phyloP scores from a whole-genome alignment of 2,113 vertebrate species.

The Oryzias javanicus region DNA sequence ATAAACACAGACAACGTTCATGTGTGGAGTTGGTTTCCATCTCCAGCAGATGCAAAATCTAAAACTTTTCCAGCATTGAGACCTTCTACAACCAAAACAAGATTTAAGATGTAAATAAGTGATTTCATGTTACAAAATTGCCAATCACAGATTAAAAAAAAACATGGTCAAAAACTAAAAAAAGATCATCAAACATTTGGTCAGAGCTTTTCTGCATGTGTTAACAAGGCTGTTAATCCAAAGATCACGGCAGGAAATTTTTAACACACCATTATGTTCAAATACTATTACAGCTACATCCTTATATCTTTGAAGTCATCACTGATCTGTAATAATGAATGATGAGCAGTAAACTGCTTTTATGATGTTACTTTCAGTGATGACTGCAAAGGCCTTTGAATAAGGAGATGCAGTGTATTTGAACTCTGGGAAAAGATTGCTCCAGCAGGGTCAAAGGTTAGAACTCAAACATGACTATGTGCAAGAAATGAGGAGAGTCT shows the following conservation, averaged over 20 bases:
- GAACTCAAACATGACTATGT: conserved; percentile 42
- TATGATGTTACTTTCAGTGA: conserved; percentile 48
- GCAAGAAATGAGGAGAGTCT: conserved; percentile 56
- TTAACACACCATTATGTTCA: conserved; percentile 54
- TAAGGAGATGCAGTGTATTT: conserved; percentile 50
- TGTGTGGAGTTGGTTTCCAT: conserved; percentile 7
- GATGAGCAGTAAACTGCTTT: conserved; percentile 42
- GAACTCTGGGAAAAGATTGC: conserved; percentile 17
- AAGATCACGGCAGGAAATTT: conserved; percentile 24
- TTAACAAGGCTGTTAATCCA: conserved; percentile 21
- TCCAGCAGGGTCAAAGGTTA: conserved; percentile 40
- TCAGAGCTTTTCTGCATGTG: conserved; percentile 2
- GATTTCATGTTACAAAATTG: neutral
- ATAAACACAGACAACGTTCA: conserved; percentile 1
- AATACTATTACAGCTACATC: conserved; percentile 60
- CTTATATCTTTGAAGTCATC: conserved; percentile 45
- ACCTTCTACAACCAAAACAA: neutral
- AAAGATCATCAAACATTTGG: conserved; percentile 11
- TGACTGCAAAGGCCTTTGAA: conserved; percentile 28
- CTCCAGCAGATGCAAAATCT: conserved; percentile 6
- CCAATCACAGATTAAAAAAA: conserved; percentile 8
- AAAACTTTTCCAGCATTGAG: neutral
- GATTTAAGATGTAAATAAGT: conserved; percentile 2
- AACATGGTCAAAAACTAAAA: neutral
- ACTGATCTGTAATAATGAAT: conserved; percentile 23